Evolutionary conservation across 2,888 invertebrate species (phyloP).

Genomic region (Dryomyza anilis): DNA sequence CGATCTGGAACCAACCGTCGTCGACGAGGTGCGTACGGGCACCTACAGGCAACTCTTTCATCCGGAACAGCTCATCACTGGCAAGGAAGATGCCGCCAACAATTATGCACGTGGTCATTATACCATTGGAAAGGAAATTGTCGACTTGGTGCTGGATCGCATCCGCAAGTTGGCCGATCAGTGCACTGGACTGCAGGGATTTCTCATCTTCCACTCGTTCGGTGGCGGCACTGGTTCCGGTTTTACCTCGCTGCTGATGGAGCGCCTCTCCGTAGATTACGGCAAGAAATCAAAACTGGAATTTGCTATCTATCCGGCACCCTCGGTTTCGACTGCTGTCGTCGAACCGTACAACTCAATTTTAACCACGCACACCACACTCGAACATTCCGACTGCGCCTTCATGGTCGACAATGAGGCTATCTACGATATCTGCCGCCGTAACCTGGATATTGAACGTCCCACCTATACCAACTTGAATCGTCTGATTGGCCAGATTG

Average conservation of each 20-base stretch:
- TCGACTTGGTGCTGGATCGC: slow-evolving; percentile 86
- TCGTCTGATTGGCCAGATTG: slow-evolving; percentile 93
- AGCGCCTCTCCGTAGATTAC: slow-evolving; percentile 93
- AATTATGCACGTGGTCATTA: slow-evolving; percentile 98
- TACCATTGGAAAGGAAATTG: slow-evolving; percentile 94
- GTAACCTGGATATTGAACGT: slow-evolving; percentile 92
- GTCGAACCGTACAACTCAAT: slow-evolving; percentile 99
- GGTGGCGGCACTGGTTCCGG: slow-evolving; percentile 94
- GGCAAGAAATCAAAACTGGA: slow-evolving; percentile 95
- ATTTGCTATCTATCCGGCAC: slow-evolving; percentile 96
- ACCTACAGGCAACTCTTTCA: slow-evolving; percentile 96
- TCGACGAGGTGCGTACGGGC: slow-evolving; percentile 89
- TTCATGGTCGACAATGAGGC: slow-evolving; percentile 95
- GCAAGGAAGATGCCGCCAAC: slow-evolving; percentile 97
- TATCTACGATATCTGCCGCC: slow-evolving; percentile 90
- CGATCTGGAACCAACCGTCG: slow-evolving; percentile 95
- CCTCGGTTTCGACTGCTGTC: slow-evolving; percentile 85
- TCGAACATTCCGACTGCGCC: slow-evolving; percentile 94
- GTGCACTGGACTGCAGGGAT: slow-evolving; percentile 91
- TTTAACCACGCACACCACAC: slow-evolving; percentile 92
- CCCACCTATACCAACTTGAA: slow-evolving; percentile 97
- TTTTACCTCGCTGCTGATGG: slow-evolving; percentile 96
- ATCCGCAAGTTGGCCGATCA: slow-evolving; percentile 87
- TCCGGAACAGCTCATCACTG: slow-evolving; percentile 95
- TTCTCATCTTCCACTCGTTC: slow-evolving; percentile 95